These are phyloP conservation scores for Macrotrachela quadricornifera DNA, from an alignment of 1,140 invertebrate genomes.

Conservation along the genomic window DNA sequence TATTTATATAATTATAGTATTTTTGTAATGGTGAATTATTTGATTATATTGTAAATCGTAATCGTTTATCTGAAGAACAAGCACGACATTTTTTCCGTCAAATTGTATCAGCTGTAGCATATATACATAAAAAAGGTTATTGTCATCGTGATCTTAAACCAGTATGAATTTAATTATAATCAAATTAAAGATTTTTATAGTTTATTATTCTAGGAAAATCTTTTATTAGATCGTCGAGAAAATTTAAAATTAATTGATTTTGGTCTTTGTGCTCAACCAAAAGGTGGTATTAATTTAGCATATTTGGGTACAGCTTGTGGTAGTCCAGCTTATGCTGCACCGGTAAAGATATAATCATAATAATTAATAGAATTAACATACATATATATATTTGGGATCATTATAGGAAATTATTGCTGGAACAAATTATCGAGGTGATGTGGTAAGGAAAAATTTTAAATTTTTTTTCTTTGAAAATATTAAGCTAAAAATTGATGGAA, in stretches of 20 bases:
- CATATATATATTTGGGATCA: no score
- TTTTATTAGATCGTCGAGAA: conserved; percentile 49
- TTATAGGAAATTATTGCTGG: conserved; percentile 35
- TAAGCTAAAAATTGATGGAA: no score
- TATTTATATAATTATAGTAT: conserved; percentile 33
- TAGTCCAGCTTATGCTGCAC: conserved; percentile 53
- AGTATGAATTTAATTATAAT: no score
- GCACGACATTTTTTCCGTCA: conserved; percentile 51
- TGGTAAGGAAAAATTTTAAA: no score
- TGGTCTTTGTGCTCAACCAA: conserved; percentile 60
- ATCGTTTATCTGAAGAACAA: conserved; percentile 45
- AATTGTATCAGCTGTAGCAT: conserved; percentile 53
- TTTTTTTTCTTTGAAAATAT: no score
- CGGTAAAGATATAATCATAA: conserved; percentile 11
- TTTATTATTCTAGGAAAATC: conserved; percentile 38
- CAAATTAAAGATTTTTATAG: no score
- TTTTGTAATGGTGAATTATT: conserved; percentile 61
- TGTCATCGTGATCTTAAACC: conserved; percentile 62
- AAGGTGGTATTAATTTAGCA: conserved; percentile 36
- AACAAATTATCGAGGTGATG: conserved; percentile 32
- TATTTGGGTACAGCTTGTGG: conserved; percentile 54
- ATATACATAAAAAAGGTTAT: conserved; percentile 49
- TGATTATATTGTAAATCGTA: conserved; percentile 57
- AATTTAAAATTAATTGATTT: conserved; percentile 71
- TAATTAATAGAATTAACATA: no score